Evolutionary conservation across 2,113 vertebrate species (phyloP), one percentile per base, ranked within the genome.

Genomic region (Muntiacus reevesi): DNA sequence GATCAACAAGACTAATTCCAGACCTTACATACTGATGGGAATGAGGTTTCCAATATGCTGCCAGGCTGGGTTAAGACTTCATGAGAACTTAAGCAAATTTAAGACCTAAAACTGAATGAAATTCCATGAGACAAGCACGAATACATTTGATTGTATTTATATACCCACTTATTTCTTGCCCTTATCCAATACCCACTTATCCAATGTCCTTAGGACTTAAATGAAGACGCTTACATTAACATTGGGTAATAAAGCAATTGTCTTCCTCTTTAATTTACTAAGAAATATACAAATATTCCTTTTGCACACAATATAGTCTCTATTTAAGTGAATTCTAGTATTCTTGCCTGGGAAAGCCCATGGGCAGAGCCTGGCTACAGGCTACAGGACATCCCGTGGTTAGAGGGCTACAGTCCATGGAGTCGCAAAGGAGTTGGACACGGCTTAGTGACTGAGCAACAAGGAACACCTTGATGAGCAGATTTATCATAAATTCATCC

Each of bases 231-330:
- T 59, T 91, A 71, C n/a, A 43, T 82, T 55, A 55, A n/a, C 36
- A 33, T 78, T n/a, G 64, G 78, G 60, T 90, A 94, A 91, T 15
- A 71, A 36, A 85, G 57, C 55, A 52, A 79, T 33, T 40, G 60
- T 62, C 74, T 82, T 25, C 4, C 28, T 52, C 47, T 52, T 62
- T 62, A 92, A 36, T 57, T 50, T 93, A 59, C 19, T 93, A 64
- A 19, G 91, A 92, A 86, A 83, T 89, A 84, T 52, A 25, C 17
- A 62, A 88, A 59, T 45, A 25, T 47, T 43, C 96, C 82, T 88
- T 90, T 88, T 86, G 60, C 21, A 95, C 36, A 88, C 4, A 85
- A 28, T 40, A 86, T 89, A 81, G 87, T 85, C 95, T 97, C 81
- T 76, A 54, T 82, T 86, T 87, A 88, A 96, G 82, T 59, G 54